Percentiles rank a stretch among this genome's conserved stretches.
These are phyloP conservation scores for Cochlearius cochlearius DNA, from an alignment of 2,113 vertebrate genomes.

Conservation along the genomic window DNA sequence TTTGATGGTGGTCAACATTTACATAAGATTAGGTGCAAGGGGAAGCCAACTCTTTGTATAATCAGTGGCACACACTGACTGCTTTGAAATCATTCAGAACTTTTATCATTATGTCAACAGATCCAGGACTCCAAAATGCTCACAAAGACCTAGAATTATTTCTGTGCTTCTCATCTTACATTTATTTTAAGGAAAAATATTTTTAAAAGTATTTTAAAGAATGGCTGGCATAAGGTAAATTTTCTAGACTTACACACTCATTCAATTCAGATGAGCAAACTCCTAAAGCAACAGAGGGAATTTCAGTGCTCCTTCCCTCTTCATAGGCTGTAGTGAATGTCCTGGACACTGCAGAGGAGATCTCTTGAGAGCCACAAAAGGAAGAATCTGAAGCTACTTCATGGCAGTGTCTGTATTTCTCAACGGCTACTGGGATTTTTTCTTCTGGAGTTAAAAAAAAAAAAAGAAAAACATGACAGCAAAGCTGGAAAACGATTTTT, in stretches of 20 bases:
- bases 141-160: not conserved
- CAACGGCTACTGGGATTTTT: not conserved
- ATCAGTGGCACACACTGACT: not conserved
- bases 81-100: not conserved
- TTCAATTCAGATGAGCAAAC: not conserved
- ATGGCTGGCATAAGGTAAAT: not conserved
- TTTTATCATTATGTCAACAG: not conserved
- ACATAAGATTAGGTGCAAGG: not conserved
- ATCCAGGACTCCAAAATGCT: not conserved
- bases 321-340: conserved; percentile 43
- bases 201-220: not conserved
- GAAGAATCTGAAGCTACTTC: conserved; percentile 28
- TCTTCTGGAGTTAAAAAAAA: not conserved
- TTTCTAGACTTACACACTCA: conserved; percentile 51
- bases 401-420: conserved; percentile 7
- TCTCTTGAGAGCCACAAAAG: conserved; percentile 7
- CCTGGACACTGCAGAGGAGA: not conserved
- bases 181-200: not conserved
- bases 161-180: not conserved
- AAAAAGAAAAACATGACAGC: not conserved
- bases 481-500: not conserved
- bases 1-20: not conserved
- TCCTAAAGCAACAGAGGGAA: not conserved
- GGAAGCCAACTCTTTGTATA: not conserved
- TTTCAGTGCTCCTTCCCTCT: conserved; percentile 10